Evolutionary conservation across 2,113 vertebrate genomes (phyloP), one percentile per base, ranked within the genome.

Genomic region (Pholis gunnellus): DNA sequence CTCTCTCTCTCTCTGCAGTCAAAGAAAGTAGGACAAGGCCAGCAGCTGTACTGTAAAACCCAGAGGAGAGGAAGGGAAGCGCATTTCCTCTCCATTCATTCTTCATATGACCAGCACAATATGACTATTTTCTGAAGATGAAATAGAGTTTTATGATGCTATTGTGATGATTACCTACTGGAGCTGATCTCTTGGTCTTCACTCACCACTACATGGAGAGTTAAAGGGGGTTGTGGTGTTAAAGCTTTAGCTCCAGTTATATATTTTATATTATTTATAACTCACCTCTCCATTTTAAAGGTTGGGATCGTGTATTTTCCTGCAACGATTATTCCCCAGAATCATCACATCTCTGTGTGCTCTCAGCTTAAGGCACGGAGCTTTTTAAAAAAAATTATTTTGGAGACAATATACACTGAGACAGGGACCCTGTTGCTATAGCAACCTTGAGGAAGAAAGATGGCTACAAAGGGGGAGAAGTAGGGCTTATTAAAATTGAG

Each of bases 11-110:
- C 59, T 76, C 50, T 83, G 74, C 48, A 66, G 40, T 65, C 15
- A 44, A 6, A 54, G 72, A 76, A 79, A 76, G 83, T 72, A 85
- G 72, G 83, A 52, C 72, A 75, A 57, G 72, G 48, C 77, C 77
- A 80, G 50, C 65, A 75, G 60, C 83, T 70, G 77, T 54, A 71
- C 42, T 79, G 65, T 57, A 40, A 70, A 75, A 40, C 48, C 72
- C 77, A 75, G 22, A 59, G 29, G 46, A 46, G 36, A 54, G 20
- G 15, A 52, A 14, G 36, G 34, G 20, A 57, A 27, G 44, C 27
- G 52, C 36, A 48, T 56, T 46, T 64, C 29, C 25, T 38, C 44
- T 64, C 44, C 70, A 68, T 57, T 46, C 64, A 75, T 48, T 70
- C 56, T 70, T 38, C 34, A 74, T 69, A 29, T 57, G 59, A 70